Percentiles rank a stretch among this genome's conserved stretches.
These are phyloP conservation scores for Mimas tiliae DNA, from an alignment of 2,888 invertebrate genomes.

Conservation along the genomic window DNA sequence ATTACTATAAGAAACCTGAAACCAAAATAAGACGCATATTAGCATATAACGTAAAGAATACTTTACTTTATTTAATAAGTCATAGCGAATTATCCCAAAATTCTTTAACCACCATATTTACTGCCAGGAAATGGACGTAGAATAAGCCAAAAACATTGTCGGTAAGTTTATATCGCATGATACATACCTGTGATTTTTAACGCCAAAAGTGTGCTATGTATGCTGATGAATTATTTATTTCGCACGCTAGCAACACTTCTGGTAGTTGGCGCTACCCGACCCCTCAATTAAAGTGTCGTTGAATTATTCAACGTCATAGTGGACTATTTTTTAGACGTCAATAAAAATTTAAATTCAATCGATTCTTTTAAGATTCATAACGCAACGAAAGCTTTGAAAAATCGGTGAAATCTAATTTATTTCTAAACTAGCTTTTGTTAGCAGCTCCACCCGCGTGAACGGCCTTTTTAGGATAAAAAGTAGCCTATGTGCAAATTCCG, in stretches of 20 bases:
- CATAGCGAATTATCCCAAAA: no score
- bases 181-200: slow-evolving; percentile 9
- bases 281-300: slow-evolving; percentile 49
- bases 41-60: no score
- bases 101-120: neutral
- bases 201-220: neutral
- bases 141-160: neutral
- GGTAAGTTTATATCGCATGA: neutral
- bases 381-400: neutral
- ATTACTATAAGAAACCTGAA: no score
- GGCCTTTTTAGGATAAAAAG: no score
- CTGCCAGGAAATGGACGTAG: neutral
- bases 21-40: no score
- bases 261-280: slow-evolving; percentile 28
- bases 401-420: neutral
- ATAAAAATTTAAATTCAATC: slow-evolving; percentile 37
- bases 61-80: no score
- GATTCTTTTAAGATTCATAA: slow-evolving; percentile 31
- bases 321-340: slow-evolving; percentile 39
- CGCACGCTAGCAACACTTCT: slow-evolving; percentile 41
- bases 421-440: no score
- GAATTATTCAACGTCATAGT: slow-evolving; percentile 54
- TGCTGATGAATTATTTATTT: slow-evolving; percentile 26
- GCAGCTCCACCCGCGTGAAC: no score
- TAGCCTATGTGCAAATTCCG: no score